These are phyloP conservation scores for Papilio aristodemus DNA, from an alignment of 1,140 invertebrate species.

Conservation along the genomic window DNA sequence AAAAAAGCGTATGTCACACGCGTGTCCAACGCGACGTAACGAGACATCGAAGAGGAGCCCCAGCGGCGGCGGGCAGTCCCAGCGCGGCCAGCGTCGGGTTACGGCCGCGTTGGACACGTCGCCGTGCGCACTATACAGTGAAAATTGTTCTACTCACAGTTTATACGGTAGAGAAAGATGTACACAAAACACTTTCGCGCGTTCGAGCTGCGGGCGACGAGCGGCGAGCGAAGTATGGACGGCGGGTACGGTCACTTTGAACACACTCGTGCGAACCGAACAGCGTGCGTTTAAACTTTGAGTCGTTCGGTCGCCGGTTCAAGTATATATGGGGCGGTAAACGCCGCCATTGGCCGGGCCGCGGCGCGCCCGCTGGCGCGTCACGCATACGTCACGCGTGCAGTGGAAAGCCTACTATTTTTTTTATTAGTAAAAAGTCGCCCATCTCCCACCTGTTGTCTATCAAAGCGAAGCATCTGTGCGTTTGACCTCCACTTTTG, in stretches of 20 bases:
- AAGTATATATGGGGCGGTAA: constrained; percentile 56
- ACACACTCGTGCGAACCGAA: constrained; percentile 49
- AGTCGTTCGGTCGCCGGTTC: constrained; percentile 46
- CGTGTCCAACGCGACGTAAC: constrained; percentile 23
- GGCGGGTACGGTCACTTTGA: constrained; percentile 25
- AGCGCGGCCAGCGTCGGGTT: constrained; percentile 25
- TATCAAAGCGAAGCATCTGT: constrained; percentile 23
- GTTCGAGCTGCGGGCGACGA: constrained; percentile 33
- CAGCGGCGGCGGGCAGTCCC: not conserved
- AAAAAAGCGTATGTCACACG: constrained; percentile 23
- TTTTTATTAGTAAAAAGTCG: constrained; percentile 40
- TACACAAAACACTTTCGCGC: constrained; percentile 60
- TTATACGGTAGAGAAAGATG: constrained; percentile 44
- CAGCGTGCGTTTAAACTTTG: constrained; percentile 57
- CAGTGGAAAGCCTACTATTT: constrained; percentile 54
- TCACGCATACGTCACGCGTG: constrained; percentile 53
- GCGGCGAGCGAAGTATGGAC: constrained; percentile 20
- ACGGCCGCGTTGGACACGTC: constrained; percentile 28
- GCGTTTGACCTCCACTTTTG: constrained; percentile 17
- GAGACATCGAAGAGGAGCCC: constrained; percentile 1
- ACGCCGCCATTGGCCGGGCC: constrained; percentile 51
- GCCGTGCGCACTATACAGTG: constrained; percentile 32
- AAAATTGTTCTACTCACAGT: constrained; percentile 52
- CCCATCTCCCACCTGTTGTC: constrained; percentile 26
- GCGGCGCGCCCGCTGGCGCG: constrained; percentile 55